Conservation (phyloP, 1,140 invertebrate genomes). For the Trypoxylus dichotomus region DNA sequence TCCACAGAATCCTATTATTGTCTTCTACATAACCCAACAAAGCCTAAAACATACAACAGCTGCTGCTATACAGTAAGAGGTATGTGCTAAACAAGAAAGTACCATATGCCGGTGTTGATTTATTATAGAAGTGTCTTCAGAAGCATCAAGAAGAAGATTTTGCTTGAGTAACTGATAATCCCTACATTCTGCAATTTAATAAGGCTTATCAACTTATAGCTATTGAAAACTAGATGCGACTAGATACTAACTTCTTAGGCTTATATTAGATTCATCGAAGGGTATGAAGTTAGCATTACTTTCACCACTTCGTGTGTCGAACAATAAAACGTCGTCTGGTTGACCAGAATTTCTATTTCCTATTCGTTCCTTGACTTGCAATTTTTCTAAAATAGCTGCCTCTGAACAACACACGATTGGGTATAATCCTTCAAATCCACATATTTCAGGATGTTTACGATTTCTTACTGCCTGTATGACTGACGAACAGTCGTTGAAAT, state of each 20-base stretch:
- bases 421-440: background rate
- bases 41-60: background rate
- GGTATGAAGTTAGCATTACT: background rate
- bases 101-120: background rate
- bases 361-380: background rate
- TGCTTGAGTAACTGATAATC: background rate
- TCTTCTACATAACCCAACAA: background rate
- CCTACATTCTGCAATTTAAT: constrained; percentile 5
- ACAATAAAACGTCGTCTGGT: background rate
- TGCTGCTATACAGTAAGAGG: background rate
- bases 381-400: background rate
- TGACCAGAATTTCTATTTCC: background rate
- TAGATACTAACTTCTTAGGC: background rate
- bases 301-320: background rate
- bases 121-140: background rate
- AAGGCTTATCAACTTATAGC: background rate
- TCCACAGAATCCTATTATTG: background rate
- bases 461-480: background rate
- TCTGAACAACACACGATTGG: background rate
- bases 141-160: background rate
- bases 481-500: background rate
- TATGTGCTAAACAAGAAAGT: background rate
- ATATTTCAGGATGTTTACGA: background rate
- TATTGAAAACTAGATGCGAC: background rate
- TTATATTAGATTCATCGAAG: background rate